phyloP scores from a whole-genome alignment of 2,113 vertebrate species.

The Chaetorhynchus papuensis region DNA sequence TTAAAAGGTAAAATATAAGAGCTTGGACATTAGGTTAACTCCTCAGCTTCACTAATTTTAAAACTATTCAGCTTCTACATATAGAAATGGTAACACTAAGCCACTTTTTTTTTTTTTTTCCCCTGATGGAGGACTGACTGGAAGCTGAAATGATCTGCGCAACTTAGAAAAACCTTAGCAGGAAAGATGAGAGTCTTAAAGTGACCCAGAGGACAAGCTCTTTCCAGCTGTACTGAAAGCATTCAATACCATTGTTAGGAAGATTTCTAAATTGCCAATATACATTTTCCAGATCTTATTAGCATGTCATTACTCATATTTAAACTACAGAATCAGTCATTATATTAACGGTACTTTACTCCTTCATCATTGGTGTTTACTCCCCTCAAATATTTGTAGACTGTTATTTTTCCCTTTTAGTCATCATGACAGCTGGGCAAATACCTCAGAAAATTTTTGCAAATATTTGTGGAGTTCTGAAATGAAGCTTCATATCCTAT shows the following conservation, averaged over 20 bases:
- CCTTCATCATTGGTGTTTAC: not conserved
- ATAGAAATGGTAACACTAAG: not conserved
- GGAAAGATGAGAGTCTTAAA: not conserved
- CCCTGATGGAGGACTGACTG: not conserved
- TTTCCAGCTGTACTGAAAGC: not conserved
- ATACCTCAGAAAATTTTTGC: not conserved
- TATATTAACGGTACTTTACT: not conserved
- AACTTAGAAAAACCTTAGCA: not conserved
- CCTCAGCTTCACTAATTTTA: not conserved
- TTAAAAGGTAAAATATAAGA: not conserved
- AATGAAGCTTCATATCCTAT: not conserved
- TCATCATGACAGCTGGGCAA: not conserved
- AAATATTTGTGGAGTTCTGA: slow-evolving; percentile 18
- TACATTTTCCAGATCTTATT: not conserved
- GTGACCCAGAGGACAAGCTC: not conserved
- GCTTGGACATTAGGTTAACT: not conserved
- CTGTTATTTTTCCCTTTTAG: not conserved
- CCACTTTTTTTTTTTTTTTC: rapidly evolving
- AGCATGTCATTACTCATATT: not conserved
- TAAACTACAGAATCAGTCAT: not conserved
- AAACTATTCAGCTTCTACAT: not conserved
- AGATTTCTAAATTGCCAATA: not conserved
- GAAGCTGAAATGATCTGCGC: not conserved
- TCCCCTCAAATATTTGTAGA: slow-evolving; percentile 13
- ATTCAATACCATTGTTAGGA: not conserved